A percentile compares a stretch with the other conserved stretches of the same genome.
Conservation (phyloP, 53 echinoderm and acorn worm species). For the Glandiceps talaboti region DNA sequence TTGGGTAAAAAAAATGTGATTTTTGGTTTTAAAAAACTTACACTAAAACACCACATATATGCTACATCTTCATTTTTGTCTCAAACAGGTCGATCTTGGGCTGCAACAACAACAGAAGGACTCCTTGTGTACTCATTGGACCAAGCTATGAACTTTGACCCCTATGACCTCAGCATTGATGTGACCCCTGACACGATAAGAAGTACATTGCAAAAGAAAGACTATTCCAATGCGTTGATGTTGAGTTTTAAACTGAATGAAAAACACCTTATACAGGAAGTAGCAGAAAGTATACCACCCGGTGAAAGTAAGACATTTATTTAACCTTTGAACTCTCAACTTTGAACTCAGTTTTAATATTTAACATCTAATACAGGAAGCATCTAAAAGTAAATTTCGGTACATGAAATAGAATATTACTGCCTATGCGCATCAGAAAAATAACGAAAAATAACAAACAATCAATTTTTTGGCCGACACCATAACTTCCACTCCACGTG, state of each 20-base stretch:
- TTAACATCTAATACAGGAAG: too few species aligned
- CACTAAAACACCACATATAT: not conserved
- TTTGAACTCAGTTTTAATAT: too few species aligned
- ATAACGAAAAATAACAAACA: too few species aligned
- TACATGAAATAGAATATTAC: too few species aligned
- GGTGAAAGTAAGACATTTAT: constrained; percentile 65
- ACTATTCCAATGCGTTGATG: constrained; percentile 87
- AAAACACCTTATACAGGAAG: constrained; percentile 53
- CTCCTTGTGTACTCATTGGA: constrained; percentile 81
- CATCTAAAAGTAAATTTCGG: too few species aligned
- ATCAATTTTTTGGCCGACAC: too few species aligned
- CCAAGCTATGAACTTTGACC: constrained; percentile 90
- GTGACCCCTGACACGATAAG: constrained; percentile 63
- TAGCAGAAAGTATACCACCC: constrained; percentile 70
- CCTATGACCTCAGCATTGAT: constrained; percentile 85
- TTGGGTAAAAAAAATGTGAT: too few species aligned
- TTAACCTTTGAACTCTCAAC: too few species aligned
- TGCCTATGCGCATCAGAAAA: too few species aligned
- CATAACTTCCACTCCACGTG: too few species aligned
- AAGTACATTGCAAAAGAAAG: constrained; percentile 33
- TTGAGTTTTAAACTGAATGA: constrained; percentile 77
- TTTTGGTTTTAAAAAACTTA: too few species aligned
- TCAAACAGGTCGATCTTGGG: constrained; percentile 75
- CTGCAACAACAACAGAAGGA: constrained; percentile 96
- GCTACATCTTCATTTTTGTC: too few species aligned